Evolutionary conservation across 2,113 vertebrate species (phyloP).

Genomic region (Vulpes vulpes): DNA sequence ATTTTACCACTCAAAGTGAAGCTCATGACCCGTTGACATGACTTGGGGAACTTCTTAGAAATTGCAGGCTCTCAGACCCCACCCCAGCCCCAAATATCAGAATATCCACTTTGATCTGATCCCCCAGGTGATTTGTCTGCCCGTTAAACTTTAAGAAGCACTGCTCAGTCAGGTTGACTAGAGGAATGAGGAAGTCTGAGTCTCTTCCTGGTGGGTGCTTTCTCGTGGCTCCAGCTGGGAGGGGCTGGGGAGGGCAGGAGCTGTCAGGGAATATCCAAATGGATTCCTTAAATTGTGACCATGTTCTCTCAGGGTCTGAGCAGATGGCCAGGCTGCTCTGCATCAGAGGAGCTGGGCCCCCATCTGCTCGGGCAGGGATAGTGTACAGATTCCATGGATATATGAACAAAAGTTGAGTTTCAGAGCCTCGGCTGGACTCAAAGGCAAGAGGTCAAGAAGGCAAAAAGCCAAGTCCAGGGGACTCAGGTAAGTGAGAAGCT

Average conservation of each 20-base stretch:
- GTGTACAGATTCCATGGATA: background rate
- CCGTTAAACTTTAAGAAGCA: background rate
- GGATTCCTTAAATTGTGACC: background rate
- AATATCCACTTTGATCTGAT: background rate
- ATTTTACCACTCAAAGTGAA: background rate
- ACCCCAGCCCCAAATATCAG: background rate
- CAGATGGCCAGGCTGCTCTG: background rate
- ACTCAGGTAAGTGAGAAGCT: background rate
- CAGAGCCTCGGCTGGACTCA: background rate
- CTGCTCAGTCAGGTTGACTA: background rate
- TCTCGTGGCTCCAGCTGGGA: background rate
- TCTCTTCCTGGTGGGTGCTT: background rate
- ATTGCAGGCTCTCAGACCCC: background rate
- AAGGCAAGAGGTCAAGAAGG: background rate
- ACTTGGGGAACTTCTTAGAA: background rate
- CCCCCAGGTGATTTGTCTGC: background rate
- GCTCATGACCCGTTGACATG: background rate
- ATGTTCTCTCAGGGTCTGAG: background rate
- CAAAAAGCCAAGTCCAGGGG: background rate
- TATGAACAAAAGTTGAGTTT: background rate
- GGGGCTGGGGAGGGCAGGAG: background rate
- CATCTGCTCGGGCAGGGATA: background rate
- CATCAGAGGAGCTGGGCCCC: background rate
- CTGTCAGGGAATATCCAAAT: background rate
- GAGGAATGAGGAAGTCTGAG: background rate